A percentile compares a stretch with the other conserved stretches of the same genome.
Evolutionary conservation across 2,113 vertebrate species (phyloP).

Genomic region (Burhinus oedicnemus): DNA sequence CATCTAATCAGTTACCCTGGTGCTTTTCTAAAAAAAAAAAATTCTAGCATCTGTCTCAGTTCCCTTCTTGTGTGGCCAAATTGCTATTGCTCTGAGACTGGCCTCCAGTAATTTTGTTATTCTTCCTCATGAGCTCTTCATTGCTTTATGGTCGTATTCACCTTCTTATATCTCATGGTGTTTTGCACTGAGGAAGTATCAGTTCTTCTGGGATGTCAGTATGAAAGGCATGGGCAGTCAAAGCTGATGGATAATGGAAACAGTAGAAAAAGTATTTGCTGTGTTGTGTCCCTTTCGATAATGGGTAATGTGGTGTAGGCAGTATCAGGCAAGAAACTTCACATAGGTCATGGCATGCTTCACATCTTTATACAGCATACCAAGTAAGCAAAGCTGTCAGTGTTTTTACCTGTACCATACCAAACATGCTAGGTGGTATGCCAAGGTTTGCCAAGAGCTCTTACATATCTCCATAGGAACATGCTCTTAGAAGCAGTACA

Average conservation of each 20-base stretch:
- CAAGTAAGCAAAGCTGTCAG: not conserved
- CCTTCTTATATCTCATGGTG: not conserved
- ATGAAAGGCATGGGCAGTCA: not conserved
- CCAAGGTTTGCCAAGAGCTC: accelerated
- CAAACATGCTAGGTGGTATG: not conserved
- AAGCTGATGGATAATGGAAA: not conserved
- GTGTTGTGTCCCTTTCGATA: not conserved
- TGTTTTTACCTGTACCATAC: not conserved
- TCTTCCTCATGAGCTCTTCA: not conserved
- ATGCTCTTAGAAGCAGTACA: not conserved
- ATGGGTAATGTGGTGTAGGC: not conserved
- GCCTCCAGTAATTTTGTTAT: not conserved
- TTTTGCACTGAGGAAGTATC: not conserved
- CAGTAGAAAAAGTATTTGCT: not conserved
- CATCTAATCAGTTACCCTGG: not conserved
- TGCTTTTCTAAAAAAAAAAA: not conserved
- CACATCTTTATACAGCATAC: not conserved
- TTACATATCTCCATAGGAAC: not conserved
- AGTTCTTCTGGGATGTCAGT: not conserved
- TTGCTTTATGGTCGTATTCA: not conserved
- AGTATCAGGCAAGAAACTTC: not conserved
- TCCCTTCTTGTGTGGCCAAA: not conserved
- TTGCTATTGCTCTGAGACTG: not conserved
- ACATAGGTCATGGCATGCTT: not conserved
- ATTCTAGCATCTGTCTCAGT: not conserved